Base-by-base conservation (phyloP, 2,888 invertebrate genomes). In the Cheilosia grossa region DNA sequence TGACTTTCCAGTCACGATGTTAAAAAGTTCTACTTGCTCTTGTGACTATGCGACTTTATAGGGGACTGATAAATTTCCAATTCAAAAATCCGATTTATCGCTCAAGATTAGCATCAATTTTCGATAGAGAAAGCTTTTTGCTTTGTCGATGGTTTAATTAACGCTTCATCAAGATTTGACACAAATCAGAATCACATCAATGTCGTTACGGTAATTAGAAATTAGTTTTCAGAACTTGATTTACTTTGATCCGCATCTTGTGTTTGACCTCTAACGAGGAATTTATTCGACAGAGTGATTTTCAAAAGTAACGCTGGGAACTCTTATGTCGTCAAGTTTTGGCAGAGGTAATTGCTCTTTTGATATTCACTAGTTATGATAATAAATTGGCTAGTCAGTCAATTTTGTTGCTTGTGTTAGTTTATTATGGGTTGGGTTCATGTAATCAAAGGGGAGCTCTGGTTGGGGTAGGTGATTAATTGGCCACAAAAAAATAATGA, bases 101-200 rank as follows among this genome's bases (percentile, higher is more conserved):
- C n/a, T 7, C 2, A 27, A 13, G 17, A 47, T 21, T 19, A 24
- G 19, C 42, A 40, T 19, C 24, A 5, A 9, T 17, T 54, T 42
- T 30, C 15, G 58, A 4, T 6, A 30, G 67, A 4, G 37, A 4
- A 13, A 13, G 4, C 13, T 37, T 3, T 56, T 30, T 47, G 10
- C 51, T 27, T 21, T 61, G 30, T 13, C 33, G 47, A 44, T 21
- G 72, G 72, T 61, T 72, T 61, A 61, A 61, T 63, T 72, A 72
- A 72, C 53, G 61, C 61, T 72, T 63, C 53, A 61, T 61, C 27
- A 58, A 58, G 75, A 24, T 56, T 33, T 73, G 47, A 54, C 64
- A 49, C 47, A 5, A 56, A 64, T 49, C 74, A 64, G 63, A 63
- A 54, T 44, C 44, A 53, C 63, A 53, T 47, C 58, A 58, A 58